phyloP scores from a whole-genome alignment of 2,797 vertebrate genomes.

The Mormyrops attenuatus region DNA sequence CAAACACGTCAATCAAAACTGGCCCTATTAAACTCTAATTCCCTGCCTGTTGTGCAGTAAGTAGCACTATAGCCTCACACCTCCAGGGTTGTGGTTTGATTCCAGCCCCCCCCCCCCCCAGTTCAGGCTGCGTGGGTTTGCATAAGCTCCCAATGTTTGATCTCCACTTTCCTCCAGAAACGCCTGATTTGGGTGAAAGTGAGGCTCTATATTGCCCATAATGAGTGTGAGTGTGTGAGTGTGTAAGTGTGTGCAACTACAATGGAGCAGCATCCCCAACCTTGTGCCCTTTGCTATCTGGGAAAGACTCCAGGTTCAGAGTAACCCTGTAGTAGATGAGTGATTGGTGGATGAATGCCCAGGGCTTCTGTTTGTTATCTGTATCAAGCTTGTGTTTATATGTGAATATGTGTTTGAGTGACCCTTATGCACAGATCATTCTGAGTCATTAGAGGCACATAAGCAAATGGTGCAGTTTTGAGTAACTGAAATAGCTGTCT shows the following conservation, averaged over 20 bases:
- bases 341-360: neutral
- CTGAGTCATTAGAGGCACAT: constrained; percentile 20
- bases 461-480: constrained; percentile 35
- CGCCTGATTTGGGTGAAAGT: neutral
- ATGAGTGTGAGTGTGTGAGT: neutral
- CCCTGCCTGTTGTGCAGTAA: neutral
- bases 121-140: neutral
- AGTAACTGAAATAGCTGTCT: constrained; percentile 41
- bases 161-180: neutral
- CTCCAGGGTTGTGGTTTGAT: neutral
- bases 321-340: neutral
- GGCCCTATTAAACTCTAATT: neutral
- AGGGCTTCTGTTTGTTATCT: neutral
- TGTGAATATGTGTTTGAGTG: neutral
- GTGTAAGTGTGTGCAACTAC: neutral
- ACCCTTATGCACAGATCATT: neutral
- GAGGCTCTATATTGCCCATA: neutral
- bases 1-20: neutral
- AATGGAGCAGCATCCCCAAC: neutral
- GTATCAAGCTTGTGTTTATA: neutral
- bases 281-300: neutral
- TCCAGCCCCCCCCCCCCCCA: neutral
- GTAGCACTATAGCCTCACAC: neutral
- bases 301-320: neutral
- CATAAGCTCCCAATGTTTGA: neutral